Evolutionary conservation across 1,140 invertebrate species (phyloP), one percentile per base, ranked within the genome.

Genomic region (Euwallacea fornicatus): DNA sequence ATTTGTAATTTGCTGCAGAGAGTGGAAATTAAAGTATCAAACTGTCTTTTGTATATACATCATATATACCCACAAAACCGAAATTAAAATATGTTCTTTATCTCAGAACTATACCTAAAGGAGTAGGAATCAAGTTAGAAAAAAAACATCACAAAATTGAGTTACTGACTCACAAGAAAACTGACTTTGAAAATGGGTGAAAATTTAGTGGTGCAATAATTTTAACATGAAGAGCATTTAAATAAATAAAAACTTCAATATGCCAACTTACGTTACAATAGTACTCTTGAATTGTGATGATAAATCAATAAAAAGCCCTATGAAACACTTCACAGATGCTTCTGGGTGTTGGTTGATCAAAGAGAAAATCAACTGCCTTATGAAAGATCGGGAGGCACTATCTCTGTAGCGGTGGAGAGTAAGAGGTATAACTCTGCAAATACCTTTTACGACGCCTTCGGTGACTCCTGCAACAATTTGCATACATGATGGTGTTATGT

Each of bases 391-490:
- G 4, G 93, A 96, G 69, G 85, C 83, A 58, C 86, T 86, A 83
- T 96, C 93, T 75, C 88, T 84, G 78, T 95, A 95, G 73, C 91
- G 86, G 66, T 89, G 88, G 70, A 95, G 82, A 8, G 92, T 92
- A 41, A 89, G 83, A 11, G 88, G 86, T 66, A 94, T 80, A 61
- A 90, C 85, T 80, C 90, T 89, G 75, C 92, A 93, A 69, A 95
- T 87, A 72, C 90, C 92, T 77, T 88, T 87, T 16, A 95, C 85
- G 69, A 91, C 89, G 74, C 87, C 86, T 72, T 93, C 91, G 78
- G 89, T 90, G 59, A 94, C 88, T 71, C 88, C 94, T 95, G 77
- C 21, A 33, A 33, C 21, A 33, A 33, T 33, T 33, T 33, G 21
- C 21, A 33, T 33, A 33, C 43, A 69, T 21, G 33, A n/a, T 61